Base-by-base conservation (phyloP, 23 tunicate species). In the Corella eumyota region DNA sequence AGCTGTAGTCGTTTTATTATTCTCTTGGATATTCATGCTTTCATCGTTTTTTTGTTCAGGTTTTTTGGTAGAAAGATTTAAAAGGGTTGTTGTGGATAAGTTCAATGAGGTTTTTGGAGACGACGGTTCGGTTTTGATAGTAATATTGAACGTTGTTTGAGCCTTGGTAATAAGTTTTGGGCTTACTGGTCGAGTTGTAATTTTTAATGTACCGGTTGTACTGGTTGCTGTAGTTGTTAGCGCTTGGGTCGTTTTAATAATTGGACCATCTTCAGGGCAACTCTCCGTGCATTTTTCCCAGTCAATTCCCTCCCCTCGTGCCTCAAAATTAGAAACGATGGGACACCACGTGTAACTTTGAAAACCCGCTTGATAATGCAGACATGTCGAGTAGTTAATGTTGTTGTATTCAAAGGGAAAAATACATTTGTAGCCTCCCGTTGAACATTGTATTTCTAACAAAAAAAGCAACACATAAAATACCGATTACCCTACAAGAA, bases 301-400 rank as follows among this genome's bases (percentile, higher is more conserved):
- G 22, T 66, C 36, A 25, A 38, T 45, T 29, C 37, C 37, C 13
- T 27, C 58, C 1, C 71, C 59, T 13, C 20, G 20, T 6, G 9
- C n/a, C 6, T 47, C 2, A 24, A 28, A 66, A 6, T 47, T 40
- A n/a, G 19, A 17, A 19, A 30, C 32, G 15, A 50, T 48, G 6
- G 71, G 58, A 30, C 71, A 66, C 71, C 71, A 66, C 28, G 27
- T 25, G 46, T 60, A 60, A 2, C 21, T 4, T 1, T 2, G 2
- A 23, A 60, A 13, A 19, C 30, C 27, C n/a, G n/a, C n/a, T n/a
- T n/a, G n/a, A n/a, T n/a, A 6, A 25, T 4, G 37, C n/a, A 22
- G 36, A 25, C 63, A 58, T 23, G 26, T 58, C 6, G 63, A 25
- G 37, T 19, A 4, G 36, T 58, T 58, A 13, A 19, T 30, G 6